Evolutionary conservation across 2,113 vertebrate genomes (phyloP), one percentile per base, ranked within the genome.

Genomic region (Sprattus sprattus): DNA sequence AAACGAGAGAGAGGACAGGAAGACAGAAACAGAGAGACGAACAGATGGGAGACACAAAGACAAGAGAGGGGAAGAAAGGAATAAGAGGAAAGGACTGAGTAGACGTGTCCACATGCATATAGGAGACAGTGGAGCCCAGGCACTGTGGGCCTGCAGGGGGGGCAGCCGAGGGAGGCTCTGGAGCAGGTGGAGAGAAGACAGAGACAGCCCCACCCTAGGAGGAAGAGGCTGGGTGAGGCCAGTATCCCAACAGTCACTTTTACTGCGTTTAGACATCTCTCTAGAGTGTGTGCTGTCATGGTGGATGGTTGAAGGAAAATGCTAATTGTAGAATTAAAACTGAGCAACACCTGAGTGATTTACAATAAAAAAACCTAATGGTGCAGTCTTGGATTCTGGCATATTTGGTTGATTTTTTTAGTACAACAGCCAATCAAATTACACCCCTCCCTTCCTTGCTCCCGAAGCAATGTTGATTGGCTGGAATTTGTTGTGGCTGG

Each of bases 11-110:
- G 89, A 89, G 94, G 92, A 94, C 89, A 93, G 91, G 94, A 89
- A 93, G 90, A 91, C 92, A 92, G 91, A 93, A 92, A 92, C 86
- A 92, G 94, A 92, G 88, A 88, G 71, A 87, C 81, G 85, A 86
- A 87, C 45, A 60, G 49, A 81, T 71, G 87, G 93, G 90, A 87
- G 88, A 64, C 81, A 87, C 86, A 89, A 81, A 83, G 86, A 80
- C 82, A 86, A 86, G 84, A 52, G 28, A 64, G 57, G 9, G 25
- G 2, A 13, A 78, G 13, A 78, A 3, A 32, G 54, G 4, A 32
- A 32, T 2, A 28, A 75, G 11, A 64, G 25, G 28, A 75, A 71
- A 13, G 32, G 64, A 60, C 54, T 22, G 18, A 60, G 54, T 22
- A 60, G 54, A 20, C 5, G 18, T 11, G 16, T 2, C n/a, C 10